Base-by-base conservation (phyloP, 1,140 invertebrate genomes). In the Sesamia nonagrioides region DNA sequence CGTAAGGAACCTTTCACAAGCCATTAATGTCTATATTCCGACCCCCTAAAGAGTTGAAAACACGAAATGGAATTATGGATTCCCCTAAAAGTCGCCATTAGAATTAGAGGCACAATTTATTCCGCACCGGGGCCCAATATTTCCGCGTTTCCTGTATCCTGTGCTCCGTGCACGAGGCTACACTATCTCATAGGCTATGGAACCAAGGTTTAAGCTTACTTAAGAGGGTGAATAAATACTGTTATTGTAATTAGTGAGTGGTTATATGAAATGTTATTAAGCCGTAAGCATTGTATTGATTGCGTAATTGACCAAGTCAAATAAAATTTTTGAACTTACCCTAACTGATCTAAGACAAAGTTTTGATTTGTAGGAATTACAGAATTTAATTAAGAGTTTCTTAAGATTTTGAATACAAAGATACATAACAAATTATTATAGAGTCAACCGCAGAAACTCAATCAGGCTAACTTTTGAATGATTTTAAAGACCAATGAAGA, bases 1-100 rank as follows among this genome's bases (percentile, higher is more conserved):
- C 79, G 81, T 85, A 91, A 89, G 88, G 88, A 94, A 92, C 88
- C 89, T 92, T 93, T 93, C 88, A 88, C 84, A 92, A 89, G 88
- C 88, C 91, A 93, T 92, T 93, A 92, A 90, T 91, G 88, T 85
- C 88, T 85, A 90, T 91, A 88, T 87, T 86, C 77, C 88, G 84
- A 89, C 86, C 89, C 90, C 89, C 87, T 87, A 94, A 94, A 93
- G 92, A 93, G 91, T 94, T 93, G 87, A 84, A 89, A 90, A 89
- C 89, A 92, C 87, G 87, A 89, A 93, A 94, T 91, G 89, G 91
- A 94, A 94, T 94, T 93, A 94, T 87, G 80, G 85, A 85, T 86
- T 90, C 91, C 90, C 91, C 90, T 89, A 88, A 91, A 91, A 93
- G 87, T 89, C 84, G 87, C 86, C 86, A 93, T 91, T 87, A 89